A percentile compares a stretch with the other conserved stretches of the same genome.
These are phyloP conservation scores for Andrena bucephala DNA, from an alignment of 2,888 invertebrate species.

Conservation along the genomic window DNA sequence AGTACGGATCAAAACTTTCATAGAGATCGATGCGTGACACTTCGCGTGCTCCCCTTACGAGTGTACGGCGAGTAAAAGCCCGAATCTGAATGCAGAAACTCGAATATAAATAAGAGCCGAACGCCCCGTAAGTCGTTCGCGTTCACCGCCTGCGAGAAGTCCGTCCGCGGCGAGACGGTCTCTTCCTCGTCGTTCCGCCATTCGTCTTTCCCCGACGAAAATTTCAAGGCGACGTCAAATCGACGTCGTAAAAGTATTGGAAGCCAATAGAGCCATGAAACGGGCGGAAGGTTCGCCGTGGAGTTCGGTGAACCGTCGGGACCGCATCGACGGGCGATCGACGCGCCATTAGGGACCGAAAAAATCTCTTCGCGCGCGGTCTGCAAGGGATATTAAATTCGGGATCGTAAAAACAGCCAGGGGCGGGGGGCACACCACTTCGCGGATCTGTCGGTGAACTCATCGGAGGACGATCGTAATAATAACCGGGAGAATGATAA, in stretches of 20 bases:
- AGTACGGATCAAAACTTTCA: no score
- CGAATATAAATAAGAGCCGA: background rate
- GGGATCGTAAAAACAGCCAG: slow-evolving; percentile 7
- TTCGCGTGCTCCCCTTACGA: background rate
- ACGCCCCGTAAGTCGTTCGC: background rate
- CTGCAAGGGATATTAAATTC: slow-evolving; percentile 3
- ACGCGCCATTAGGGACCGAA: slow-evolving; percentile 3
- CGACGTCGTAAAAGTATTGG: slow-evolving; percentile 35
- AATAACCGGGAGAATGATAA: slow-evolving; percentile 18
- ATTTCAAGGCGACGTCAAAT: slow-evolving; percentile 28
- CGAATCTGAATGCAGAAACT: background rate
- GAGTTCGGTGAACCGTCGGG: background rate
- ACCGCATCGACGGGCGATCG: background rate
- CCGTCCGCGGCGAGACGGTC: background rate
- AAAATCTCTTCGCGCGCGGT: slow-evolving; percentile 8
- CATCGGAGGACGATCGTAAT: slow-evolving; percentile 8
- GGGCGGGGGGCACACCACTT: background rate
- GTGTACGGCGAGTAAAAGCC: background rate
- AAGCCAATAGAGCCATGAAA: slow-evolving; percentile 30
- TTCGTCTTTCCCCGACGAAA: slow-evolving; percentile 4
- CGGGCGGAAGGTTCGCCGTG: background rate
- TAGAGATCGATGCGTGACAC: background rate
- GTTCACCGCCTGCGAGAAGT: background rate
- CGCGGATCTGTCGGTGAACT: slow-evolving; percentile 12
- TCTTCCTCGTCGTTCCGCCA: background rate